phyloP scores from a whole-genome alignment of 2,113 vertebrate genomes.

The Marcusenius ussheri region DNA sequence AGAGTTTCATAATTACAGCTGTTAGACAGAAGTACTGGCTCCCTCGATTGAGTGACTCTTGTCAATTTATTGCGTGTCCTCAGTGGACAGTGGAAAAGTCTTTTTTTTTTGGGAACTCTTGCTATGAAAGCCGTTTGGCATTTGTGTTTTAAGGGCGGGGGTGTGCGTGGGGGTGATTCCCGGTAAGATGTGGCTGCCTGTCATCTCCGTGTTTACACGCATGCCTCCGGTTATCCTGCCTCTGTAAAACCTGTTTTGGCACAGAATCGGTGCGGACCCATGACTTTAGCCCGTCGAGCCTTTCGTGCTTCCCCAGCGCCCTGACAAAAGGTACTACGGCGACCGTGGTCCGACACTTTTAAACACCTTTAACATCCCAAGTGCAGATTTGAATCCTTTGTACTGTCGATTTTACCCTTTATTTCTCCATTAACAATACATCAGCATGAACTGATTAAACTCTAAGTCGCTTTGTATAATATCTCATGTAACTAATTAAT shows the following conservation, averaged over 20 bases:
- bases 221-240: neutral
- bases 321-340: neutral
- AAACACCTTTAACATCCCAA: neutral
- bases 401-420: neutral
- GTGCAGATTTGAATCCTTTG: neutral
- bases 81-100: slow-evolving; percentile 59
- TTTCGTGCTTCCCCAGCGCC: neutral
- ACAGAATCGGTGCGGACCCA: neutral
- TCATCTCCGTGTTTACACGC: neutral
- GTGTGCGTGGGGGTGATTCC: neutral
- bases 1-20: slow-evolving; percentile 77
- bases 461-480: neutral
- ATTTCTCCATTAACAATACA: neutral
- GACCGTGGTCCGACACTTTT: neutral
- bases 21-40: slow-evolving; percentile 67
- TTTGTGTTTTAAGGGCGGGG: neutral
- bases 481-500: neutral
- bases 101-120: slow-evolving; percentile 11
- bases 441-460: neutral
- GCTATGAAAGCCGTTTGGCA: slow-evolving; percentile 5
- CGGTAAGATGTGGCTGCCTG: neutral
- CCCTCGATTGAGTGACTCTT: slow-evolving; percentile 73
- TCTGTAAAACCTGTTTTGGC: neutral
- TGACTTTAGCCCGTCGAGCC: neutral
- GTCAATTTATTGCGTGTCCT: slow-evolving; percentile 66